Percentiles rank a stretch among this genome's conserved stretches.
phyloP scores from a whole-genome alignment of 2,888 invertebrate species.

The Phlogophora meticulosa region DNA sequence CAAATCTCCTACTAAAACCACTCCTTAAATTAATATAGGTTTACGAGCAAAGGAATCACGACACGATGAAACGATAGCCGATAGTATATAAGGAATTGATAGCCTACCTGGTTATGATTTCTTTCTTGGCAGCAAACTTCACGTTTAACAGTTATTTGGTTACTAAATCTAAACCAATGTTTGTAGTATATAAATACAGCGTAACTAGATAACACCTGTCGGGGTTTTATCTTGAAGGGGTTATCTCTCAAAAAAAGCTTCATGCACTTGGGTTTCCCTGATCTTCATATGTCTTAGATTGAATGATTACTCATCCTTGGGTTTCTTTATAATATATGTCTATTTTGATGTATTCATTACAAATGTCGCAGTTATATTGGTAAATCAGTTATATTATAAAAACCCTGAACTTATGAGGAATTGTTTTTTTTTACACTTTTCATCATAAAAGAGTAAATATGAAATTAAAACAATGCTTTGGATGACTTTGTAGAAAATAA shows the following conservation, averaged over 20 bases:
- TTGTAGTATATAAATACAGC: constrained; percentile 65
- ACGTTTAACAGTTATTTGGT: constrained; percentile 50
- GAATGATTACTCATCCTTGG: constrained; percentile 63
- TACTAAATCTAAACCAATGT: constrained; percentile 53
- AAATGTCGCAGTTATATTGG: neutral
- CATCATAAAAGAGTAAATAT: too few species aligned
- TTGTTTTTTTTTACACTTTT: too few species aligned
- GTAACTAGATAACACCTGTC: constrained; percentile 62
- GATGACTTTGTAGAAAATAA: too few species aligned
- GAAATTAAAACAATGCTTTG: too few species aligned
- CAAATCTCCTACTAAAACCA: neutral
- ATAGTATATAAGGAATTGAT: neutral
- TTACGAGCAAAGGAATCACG: neutral
- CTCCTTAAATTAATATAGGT: neutral
- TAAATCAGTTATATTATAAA: neutral
- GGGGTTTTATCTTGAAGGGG: constrained; percentile 69
- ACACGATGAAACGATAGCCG: too few species aligned
- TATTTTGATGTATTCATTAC: constrained; percentile 15
- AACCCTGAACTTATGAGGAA: neutral
- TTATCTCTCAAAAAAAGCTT: constrained; percentile 69
- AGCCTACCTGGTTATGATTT: constrained; percentile 39
- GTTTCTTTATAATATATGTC: constrained; percentile 24
- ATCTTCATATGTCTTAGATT: constrained; percentile 62
- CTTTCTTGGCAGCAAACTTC: constrained; percentile 36
- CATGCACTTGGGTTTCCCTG: constrained; percentile 69